Evolutionary conservation across 2,888 invertebrate genomes (phyloP), one percentile per base, ranked within the genome.

Genomic region (Myopa testacea): DNA sequence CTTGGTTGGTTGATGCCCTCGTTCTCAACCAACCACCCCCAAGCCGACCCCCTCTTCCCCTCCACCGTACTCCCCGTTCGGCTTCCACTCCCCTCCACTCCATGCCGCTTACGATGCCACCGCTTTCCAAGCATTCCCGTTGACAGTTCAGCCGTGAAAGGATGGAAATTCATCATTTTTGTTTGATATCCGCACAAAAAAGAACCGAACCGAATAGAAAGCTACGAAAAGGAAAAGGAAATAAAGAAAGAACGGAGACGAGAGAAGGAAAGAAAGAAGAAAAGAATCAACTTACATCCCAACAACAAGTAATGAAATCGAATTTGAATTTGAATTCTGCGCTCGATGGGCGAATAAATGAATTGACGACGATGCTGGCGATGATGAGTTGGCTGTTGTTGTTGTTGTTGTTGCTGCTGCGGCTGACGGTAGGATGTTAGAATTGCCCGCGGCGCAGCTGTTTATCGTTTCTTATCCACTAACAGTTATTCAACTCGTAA

Each of bases 111-210:
- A 4, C 16, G 69, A 12, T 8, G 50, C 45, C 50, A 14, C 37
- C 40, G 40, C 45, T 45, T 50, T 69, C 74, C 50, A 78, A 77
- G 73, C 74, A 75, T 70, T 78, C 75, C 78, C 78, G 79, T 70
- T 79, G 76, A 70, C 78, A 81, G 78, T 79, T 80, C 82, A 84
- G 81, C 82, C 86, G 83, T 85, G 81, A 86, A 85, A 85, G 82
- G 82, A 85, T 86, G 83, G 81, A 86, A 84, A 87, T 87, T 84
- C 83, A 86, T 86, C 82, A 86, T 85, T 83, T 78, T 75, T 76
- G 52, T 74, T 52, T 65, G 75, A 68, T 14, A 38, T 50, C n/a
- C 19, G 6, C 19, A 60, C 37, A 60, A 16, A 63, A 76, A 37
- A 75, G 65, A 70, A 26, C 4, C n/a, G n/a, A 38, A 62, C 1